A percentile compares a stretch with the other conserved stretches of the same genome.
phyloP scores from a whole-genome alignment of 2,888 invertebrate genomes.

The Cataglyphis albicans region DNA sequence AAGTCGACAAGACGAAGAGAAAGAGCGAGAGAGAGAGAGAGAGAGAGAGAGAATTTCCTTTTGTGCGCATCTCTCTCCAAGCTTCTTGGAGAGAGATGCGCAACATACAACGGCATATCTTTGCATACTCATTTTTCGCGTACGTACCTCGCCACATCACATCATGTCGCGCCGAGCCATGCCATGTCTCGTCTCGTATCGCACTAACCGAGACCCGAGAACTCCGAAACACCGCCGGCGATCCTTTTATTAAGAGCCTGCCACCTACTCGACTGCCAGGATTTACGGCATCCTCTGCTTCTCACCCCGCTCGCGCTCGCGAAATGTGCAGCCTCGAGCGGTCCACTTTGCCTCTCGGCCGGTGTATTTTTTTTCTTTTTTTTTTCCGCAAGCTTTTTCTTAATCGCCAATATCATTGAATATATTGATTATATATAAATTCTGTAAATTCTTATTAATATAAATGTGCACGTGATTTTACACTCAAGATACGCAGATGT shows the following conservation, averaged over 20 bases:
- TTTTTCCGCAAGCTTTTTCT: not conserved
- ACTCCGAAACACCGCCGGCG: constrained; percentile 44
- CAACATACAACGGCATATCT: constrained; percentile 30
- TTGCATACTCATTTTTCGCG: constrained; percentile 69
- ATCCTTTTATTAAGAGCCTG: constrained; percentile 69
- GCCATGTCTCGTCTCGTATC: constrained; percentile 23
- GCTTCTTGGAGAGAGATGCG: constrained; percentile 21
- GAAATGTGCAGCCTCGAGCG: constrained; percentile 52
- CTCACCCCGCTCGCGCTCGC: constrained; percentile 3
- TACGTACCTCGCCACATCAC: constrained; percentile 46
- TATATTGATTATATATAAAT: not conserved
- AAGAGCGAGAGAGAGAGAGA: no score
- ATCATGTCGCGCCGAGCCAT: not conserved
- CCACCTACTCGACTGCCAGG: constrained; percentile 53
- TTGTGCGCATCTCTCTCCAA: not conserved
- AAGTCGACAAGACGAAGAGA: not conserved
- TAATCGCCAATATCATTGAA: constrained; percentile 6
- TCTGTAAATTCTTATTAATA: no score
- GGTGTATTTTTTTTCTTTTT: not conserved
- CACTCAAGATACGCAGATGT: no score
- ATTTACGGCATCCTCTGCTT: constrained; percentile 60
- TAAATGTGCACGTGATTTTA: not conserved
- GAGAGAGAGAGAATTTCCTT: constrained; percentile 17
- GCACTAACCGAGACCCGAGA: constrained; percentile 4
- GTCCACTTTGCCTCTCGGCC: constrained; percentile 9